phyloP scores from a whole-genome alignment of 35 echinoderm and acorn worm species.

The Chiridota heheva region DNA sequence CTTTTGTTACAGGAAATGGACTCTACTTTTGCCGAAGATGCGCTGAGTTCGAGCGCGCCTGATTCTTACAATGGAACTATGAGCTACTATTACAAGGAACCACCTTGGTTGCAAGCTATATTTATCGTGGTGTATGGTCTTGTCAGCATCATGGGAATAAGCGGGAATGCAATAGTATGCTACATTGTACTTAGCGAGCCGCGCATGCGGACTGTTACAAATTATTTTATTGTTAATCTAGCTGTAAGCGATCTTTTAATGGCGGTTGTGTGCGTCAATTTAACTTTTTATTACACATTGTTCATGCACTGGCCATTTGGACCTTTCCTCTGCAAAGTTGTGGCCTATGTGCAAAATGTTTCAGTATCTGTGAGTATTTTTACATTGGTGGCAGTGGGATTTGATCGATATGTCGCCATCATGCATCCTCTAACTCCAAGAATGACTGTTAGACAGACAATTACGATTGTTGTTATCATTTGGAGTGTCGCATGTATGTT shows the following conservation, averaged over 20 bases:
- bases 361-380: slow-evolving; percentile 96
- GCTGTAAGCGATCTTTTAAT: slow-evolving; percentile 86
- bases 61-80: too few relatives aligned
- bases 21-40: too few relatives aligned
- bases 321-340: slow-evolving; percentile 74
- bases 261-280: slow-evolving; percentile 91
- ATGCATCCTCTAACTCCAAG: slow-evolving; percentile 78
- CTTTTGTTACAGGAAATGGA: too few relatives aligned
- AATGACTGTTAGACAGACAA: slow-evolving; percentile 61
- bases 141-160: slow-evolving; percentile 72
- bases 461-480: slow-evolving; percentile 69
- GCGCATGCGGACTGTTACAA: slow-evolving; percentile 96
- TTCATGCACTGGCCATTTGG: slow-evolving; percentile 74
- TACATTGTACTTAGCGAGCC: slow-evolving; percentile 90
- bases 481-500: slow-evolving; percentile 67
- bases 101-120: slow-evolving; percentile 65
- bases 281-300: slow-evolving; percentile 79
- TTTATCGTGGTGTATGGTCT: slow-evolving; percentile 59
- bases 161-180: slow-evolving; percentile 84
- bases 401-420: slow-evolving; percentile 92
- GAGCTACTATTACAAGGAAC: slow-evolving; percentile 38
- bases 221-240: slow-evolving; percentile 97
- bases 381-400: slow-evolving; percentile 84
- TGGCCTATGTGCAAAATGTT: slow-evolving; percentile 75
- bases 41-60: too few relatives aligned